A percentile compares a stretch with the other conserved stretches of the same genome.
Conservation (phyloP, 2,113 vertebrate species). For the Cyanoderma ruficeps region DNA sequence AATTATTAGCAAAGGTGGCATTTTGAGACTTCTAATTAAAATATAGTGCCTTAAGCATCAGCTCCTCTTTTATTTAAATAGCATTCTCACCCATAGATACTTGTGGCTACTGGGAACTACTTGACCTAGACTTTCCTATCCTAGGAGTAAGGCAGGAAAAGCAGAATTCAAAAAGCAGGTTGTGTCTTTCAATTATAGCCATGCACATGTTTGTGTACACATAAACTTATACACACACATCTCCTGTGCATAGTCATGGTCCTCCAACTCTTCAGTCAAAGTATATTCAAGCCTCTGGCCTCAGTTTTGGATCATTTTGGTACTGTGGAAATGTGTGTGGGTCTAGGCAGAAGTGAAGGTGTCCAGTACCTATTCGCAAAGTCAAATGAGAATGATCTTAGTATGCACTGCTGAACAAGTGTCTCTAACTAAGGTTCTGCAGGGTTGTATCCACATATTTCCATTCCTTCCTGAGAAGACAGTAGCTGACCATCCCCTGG, state of each 20-base stretch:
- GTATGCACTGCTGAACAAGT: neutral
- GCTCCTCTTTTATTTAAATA: neutral
- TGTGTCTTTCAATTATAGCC: neutral
- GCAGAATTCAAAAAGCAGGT: neutral
- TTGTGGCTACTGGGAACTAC: neutral
- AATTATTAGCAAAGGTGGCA: neutral
- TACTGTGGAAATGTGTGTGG: neutral
- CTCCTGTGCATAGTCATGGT: neutral
- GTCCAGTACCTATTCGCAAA: rapidly evolving
- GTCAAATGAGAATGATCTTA: neutral
- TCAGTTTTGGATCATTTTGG: neutral
- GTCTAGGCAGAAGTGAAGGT: neutral
- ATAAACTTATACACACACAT: neutral
- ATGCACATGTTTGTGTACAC: neutral
- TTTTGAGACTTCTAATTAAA: neutral
- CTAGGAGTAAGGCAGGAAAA: neutral
- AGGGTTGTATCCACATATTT: neutral
- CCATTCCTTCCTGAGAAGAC: neutral
- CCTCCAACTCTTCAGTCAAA: neutral
- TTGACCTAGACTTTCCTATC: neutral
- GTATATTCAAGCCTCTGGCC: neutral
- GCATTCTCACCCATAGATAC: neutral
- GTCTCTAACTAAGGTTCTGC: neutral
- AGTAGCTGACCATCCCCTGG: neutral
- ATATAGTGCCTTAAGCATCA: neutral